Base-by-base conservation (phyloP, 2,888 invertebrate species). In the Melipona beecheii region DNA sequence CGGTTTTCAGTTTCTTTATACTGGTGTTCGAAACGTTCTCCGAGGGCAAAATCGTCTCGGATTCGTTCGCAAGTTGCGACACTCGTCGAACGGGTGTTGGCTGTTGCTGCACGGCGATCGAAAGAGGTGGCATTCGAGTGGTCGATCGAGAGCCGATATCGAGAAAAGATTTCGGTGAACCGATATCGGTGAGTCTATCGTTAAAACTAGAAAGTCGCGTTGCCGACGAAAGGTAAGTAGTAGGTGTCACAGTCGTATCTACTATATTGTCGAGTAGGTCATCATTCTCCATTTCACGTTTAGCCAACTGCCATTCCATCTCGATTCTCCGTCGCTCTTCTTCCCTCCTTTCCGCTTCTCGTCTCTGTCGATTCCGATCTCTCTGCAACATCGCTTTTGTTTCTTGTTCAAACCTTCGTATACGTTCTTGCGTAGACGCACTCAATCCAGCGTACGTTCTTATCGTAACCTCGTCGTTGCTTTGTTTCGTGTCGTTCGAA, bases 321-420 rank as follows among this genome's bases (percentile, higher is more conserved):
- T 95, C 95, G 31, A 95, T 94, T 81, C 94, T 95, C 52, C 92
- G 94, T 89, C 90, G 94, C 89, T 95, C 95, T 86, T 95, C 95
- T 92, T 96, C 95, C 91, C 95, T 90, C 94, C 94, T 94, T 85
- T 93, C 92, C n/a, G 93, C 92, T 81, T 94, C 92, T 54, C 93
- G 91, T 80, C 93, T 90, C 78, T 93, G 92, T 17, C 92, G 91
- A 87, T 92, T 90, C 80, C 94, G 94, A 89, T 95, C 95, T 75
- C 95, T 92, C 78, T 94, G 95, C 36, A 97, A 94, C 95, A 97
- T 96, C 77, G 97, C 96, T 94, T 97, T 96, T 3, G 97, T 96
- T 94, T 97, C 97, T 92, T 97, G 95, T 92, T 97, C 97, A 94
- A 97, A 97, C 93, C 97, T 96, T 91, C 96, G 95, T 78, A 96